phyloP scores from a whole-genome alignment of 2,888 invertebrate species.

The Cepaea hortensis region DNA sequence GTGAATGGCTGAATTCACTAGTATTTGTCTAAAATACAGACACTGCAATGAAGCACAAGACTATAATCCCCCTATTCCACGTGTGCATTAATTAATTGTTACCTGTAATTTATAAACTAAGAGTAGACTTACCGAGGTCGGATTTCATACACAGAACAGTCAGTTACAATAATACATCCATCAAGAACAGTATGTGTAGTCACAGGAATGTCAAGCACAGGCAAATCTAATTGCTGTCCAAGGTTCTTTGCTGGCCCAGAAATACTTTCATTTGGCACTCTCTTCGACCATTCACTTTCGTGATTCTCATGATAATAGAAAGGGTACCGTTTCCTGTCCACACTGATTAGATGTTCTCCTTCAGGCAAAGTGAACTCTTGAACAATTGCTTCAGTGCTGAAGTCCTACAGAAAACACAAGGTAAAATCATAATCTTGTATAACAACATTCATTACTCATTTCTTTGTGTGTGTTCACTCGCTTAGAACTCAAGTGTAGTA shows the following conservation, averaged over 20 bases:
- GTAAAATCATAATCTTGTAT: too few relatives aligned
- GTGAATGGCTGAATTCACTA: too few relatives aligned
- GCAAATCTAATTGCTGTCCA: slow-evolving; percentile 40
- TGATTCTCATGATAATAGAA: slow-evolving; percentile 70
- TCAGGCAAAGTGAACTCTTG: slow-evolving; percentile 80
- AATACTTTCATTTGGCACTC: slow-evolving; percentile 43
- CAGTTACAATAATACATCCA: slow-evolving; percentile 81
- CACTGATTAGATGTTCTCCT: slow-evolving; percentile 78
- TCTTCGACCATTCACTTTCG: slow-evolving; percentile 53
- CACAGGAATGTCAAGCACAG: slow-evolving; percentile 60
- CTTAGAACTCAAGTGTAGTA: too few relatives aligned
- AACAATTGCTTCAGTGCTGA: slow-evolving; percentile 80
- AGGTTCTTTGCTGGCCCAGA: slow-evolving; percentile 18
- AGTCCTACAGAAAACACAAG: slow-evolving; percentile 77
- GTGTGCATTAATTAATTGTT: too few relatives aligned
- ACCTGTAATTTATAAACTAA: too few relatives aligned
- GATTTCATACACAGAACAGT: slow-evolving; percentile 81
- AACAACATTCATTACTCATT: too few relatives aligned
- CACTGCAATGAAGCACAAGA: not conserved
- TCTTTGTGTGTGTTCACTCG: too few relatives aligned
- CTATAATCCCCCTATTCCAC: not conserved
- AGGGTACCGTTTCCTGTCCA: slow-evolving; percentile 78
- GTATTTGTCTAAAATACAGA: too few relatives aligned
- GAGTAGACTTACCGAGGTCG: slow-evolving; percentile 77
- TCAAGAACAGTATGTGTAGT: slow-evolving; percentile 71